Base-by-base conservation (phyloP, 2,888 invertebrate genomes). In the Zaprionus obscuricornis region DNA sequence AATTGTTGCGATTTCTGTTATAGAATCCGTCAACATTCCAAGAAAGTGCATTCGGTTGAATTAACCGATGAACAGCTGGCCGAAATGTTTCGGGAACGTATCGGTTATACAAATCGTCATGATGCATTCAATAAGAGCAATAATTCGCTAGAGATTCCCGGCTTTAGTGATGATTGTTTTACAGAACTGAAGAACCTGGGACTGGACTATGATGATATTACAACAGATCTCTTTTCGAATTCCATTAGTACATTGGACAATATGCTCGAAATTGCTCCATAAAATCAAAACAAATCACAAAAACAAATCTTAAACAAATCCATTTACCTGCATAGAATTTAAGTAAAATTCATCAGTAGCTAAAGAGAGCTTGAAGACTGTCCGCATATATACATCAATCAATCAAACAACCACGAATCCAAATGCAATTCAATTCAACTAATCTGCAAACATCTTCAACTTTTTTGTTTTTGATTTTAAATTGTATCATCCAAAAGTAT, bases 1-100 rank as follows among this genome's bases (percentile, higher is more conserved):
- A 22, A n/a, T 8, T 27, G 0, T 27, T 6, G 17, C 24, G 1
- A 2, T 24, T 29, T 37, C n/a, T 2, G 1, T 64, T 65, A 0
- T 20, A 87, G 87, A 49, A 74, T 88, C n/a, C 85, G 83, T 8
- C 74, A 74, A 54, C 88, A 87, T 68, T 74, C 86, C 68, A 71
- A 70, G 8, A 81, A 74, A 45, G 34, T 66, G 37, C 88, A 87
- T 52, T 67, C 52, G 8, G 60, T 77, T 5, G 73, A 64, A 39
- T 34, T 87, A 7, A 71, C 49, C 17, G 83, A 87, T 52, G 72
- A 85, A 3, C 75, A 85, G 47, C 52, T 88, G 16, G 85, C 76
- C 2, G 74, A 75, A 29, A 86, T 88, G 87, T 87, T 88, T 60
- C 65, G 84, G 16, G 65, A 86, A 33, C 74, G 81, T 17, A 66